Evolutionary conservation across 2,888 invertebrate species (phyloP), one percentile per base, ranked within the genome.

Genomic region (Dryobotodes eremita): DNA sequence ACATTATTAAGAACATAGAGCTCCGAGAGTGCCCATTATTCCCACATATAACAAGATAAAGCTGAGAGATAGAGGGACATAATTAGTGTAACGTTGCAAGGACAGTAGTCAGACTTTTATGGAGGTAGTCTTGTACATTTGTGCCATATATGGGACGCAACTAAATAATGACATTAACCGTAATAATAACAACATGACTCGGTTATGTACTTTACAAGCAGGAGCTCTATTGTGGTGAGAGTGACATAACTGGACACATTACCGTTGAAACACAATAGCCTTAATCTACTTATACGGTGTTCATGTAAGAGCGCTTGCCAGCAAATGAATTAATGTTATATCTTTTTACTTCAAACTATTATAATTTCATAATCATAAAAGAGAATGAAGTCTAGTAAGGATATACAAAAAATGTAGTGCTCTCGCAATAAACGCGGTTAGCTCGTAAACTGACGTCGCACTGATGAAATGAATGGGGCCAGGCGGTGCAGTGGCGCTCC

Each of bases 391-490:
- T 89, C 85, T 89, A 87, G 89, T 88, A 89, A 89, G 89, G 89
- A 91, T 92, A 95, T 92, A 95, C 94, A 92, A 93, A 89, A 90
- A 89, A 92, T 92, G 90, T 93, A 94, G 94, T 92, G 92, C 92
- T 92, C 93, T 95, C 89, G 91, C 90, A 91, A 93, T 94, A 93
- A 95, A 93, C 91, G 91, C 91, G 90, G 91, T 86, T 91, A 91
- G 93, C 92, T 95, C 95, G 92, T 95, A 95, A 95, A 95, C 92
- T 92, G 92, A 89, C 91, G 91, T 87, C 88, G 91, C 91, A 86
- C 88, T 91, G 92, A 89, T 91, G 92, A 91, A 93, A 92, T 93
- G 93, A 94, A 94, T 92, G 92, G 92, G 84, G 89, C 88, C 88
- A 85, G 89, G 85, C 86, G 79, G 80, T 55, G 84, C 75, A 75